A percentile compares a stretch with the other conserved stretches of the same genome.
phyloP scores from a whole-genome alignment of 2,888 invertebrate species.

The Clunio marinus region DNA sequence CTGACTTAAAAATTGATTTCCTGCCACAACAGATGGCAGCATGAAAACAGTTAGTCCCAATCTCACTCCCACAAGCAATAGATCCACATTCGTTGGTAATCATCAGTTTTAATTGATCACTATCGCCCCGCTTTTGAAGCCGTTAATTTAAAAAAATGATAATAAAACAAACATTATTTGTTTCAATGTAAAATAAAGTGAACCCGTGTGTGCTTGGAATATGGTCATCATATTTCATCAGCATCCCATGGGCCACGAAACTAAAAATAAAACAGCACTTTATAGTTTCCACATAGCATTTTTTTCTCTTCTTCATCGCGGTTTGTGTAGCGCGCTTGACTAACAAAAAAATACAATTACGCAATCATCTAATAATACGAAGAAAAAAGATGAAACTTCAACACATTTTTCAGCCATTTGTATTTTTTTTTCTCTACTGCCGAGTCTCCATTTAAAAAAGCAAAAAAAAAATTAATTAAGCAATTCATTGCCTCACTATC shows the following conservation, averaged over 20 bases:
- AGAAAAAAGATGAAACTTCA: constrained; percentile 24
- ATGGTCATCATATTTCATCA: constrained; percentile 33
- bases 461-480: constrained; percentile 21
- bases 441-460: neutral
- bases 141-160: neutral
- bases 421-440: neutral
- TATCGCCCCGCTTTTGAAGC: neutral
- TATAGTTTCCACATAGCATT: constrained; percentile 38
- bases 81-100: neutral
- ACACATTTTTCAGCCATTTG: constrained; percentile 31
- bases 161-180: neutral
- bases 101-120: neutral
- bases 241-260: constrained; percentile 14
- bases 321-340: constrained; percentile 14
- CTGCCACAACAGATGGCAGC: neutral
- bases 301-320: constrained; percentile 17
- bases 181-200: no score
- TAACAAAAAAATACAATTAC: constrained; percentile 33
- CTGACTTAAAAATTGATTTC: constrained; percentile 47
- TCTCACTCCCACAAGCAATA: constrained; percentile 51
- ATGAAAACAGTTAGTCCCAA: constrained; percentile 49
- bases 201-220: neutral
- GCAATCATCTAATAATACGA: constrained; percentile 39
- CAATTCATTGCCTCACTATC: neutral
- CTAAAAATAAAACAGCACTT: constrained; percentile 39